A percentile compares a stretch with the other conserved stretches of the same genome.
Evolutionary conservation across 2,113 vertebrate species (phyloP).

Genomic region (Pterocles gutturalis): DNA sequence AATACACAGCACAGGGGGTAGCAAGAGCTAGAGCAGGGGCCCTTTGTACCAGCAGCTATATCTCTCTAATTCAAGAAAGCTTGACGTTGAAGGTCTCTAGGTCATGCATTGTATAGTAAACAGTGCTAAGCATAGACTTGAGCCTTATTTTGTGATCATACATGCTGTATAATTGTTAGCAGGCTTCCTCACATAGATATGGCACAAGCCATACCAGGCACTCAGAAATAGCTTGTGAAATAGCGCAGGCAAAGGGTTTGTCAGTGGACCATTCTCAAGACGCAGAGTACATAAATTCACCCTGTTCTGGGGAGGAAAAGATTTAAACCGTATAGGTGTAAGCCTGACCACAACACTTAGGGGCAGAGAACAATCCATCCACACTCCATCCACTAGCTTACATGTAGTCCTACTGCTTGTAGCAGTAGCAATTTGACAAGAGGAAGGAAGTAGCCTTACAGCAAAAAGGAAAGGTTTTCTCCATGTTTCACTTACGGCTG

Average conservation of each 20-base stretch:
- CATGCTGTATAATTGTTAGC: not conserved
- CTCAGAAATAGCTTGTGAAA: not conserved
- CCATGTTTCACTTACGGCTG: not conserved
- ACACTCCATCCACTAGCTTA: not conserved
- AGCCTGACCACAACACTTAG: not conserved
- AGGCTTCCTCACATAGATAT: not conserved
- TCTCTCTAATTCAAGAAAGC: not conserved
- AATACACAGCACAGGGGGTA: not conserved
- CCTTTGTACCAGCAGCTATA: not conserved
- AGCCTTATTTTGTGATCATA: not conserved
- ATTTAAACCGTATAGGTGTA: not conserved
- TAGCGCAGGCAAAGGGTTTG: not conserved
- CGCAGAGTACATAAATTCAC: not conserved
- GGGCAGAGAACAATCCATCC: not conserved
- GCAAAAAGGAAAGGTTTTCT: not conserved
- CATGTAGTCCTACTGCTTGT: not conserved
- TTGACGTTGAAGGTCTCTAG: not conserved
- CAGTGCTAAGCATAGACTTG: not conserved
- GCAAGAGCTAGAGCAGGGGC: not conserved
- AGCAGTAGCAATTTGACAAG: not conserved
- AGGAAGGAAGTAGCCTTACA: not conserved
- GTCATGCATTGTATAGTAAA: not conserved
- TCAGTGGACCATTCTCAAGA: not conserved
- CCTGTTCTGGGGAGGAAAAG: accelerated
- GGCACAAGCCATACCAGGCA: not conserved